Base-by-base conservation (phyloP, 2,888 invertebrate genomes). In the Orthosia cruda region DNA sequence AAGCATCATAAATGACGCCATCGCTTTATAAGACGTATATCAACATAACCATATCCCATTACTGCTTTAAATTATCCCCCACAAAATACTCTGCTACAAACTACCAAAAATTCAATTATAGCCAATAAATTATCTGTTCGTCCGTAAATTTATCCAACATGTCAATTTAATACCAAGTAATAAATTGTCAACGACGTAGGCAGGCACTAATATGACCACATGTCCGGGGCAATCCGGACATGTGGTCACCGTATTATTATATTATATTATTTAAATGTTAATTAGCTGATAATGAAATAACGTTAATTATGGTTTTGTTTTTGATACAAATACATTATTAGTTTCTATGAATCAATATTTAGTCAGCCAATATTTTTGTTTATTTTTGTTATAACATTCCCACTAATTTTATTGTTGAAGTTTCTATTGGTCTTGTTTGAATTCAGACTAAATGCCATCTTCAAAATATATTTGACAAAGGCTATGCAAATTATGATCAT, bases 151-250 rank as follows among this genome's bases (percentile, higher is more conserved):
- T 67, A 85, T 80, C 66, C 75, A 59, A 57, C 61, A 54, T 71
- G 81, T 82, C 83, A 75, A 61, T 71, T 77, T 87, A 77, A 83
- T 77, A 69, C 73, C 71, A 13, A 50, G 54, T 80, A 58, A 85
- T 87, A 83, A 87, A 81, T 86, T 81, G 84, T 81, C 71, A 47
- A 50, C n/a, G 11, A 7, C 32, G 32, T 32, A 32, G 32, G 32
- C 40, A 68, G 52, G 15, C 45, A 71, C 26, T 26, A 26, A 26
- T 76, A 83, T 78, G 78, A 52, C n/a, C n/a, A 26, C 26, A 85
- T 77, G 63, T 74, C 76, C 74, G 9, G 52, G n/a, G 26, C 85
- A 85, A 84, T 81, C 76, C 74, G 61, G 4, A 54, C 64, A 63
- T 74, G 66, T 81, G 71, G 85, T 61, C 77, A 84, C 66, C 54